Base-by-base conservation (phyloP, 30 jellyfish, hydroid and myxozoan species). In the Aurelia aurita region DNA sequence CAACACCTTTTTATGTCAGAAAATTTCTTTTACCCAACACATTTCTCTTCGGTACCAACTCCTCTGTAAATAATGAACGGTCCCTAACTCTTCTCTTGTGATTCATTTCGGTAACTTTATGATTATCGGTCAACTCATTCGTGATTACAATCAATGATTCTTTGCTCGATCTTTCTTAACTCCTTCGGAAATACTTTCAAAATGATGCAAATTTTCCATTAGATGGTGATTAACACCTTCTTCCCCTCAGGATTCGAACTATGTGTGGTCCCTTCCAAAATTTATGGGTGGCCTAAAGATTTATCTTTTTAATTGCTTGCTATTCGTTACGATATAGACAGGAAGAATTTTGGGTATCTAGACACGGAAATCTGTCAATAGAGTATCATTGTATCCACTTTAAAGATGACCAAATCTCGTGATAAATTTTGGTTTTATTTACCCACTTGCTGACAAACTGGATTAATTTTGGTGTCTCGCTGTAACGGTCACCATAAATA, bases 291-390 rank as follows among this genome's bases (percentile, higher is more conserved):
- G 67, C 67, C 67, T 3, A 19, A n/a, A 16, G 67, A 19, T 9
- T 3, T 26, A n/a, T 55, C 67, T 2, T 3, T 14, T 55, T 19
- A 55, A 55, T 55, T n/a, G 67, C 67, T 19, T 55, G 67, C 25
- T n/a, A 55, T 55, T 55, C 67, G 67, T 22, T 55, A 22, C 12
- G 67, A 16, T 22, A n/a, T 3, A 55, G 67, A 22, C 25, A 55
- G 29, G 67, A 55, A n/a, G 67, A 55, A 55, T 19, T 8, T 19
- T 55, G 25, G 25, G 67, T 19, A 55, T 55, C 29, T 22, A 55
- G 67, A 55, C 67, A 55, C 67, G 29, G 29, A 55, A 55, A 55
- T 55, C 67, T 55, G 25, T 55, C 67, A 55, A 55, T 55, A 55
- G 29, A 3, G 29, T n/a, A 55, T 55, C 67, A 55, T 55, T 55